These are phyloP conservation scores for Caenorhabditis panamensis DNA, from an alignment of 2,888 invertebrate genomes.

Conservation along the genomic window DNA sequence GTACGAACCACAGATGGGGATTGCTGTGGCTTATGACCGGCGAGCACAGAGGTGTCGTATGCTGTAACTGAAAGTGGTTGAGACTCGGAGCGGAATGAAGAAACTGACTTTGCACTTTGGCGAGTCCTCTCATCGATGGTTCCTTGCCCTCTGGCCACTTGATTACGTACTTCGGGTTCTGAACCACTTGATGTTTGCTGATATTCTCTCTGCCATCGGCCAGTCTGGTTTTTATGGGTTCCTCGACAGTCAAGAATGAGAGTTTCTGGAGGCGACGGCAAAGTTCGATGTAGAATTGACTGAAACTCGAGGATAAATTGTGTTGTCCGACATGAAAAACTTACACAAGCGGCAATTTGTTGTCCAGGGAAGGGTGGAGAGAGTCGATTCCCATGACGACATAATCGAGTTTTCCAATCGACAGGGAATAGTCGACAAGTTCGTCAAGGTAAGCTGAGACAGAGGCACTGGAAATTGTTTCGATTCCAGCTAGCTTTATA, in stretches of 20 bases:
- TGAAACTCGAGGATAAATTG: not conserved
- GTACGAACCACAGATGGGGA: not conserved
- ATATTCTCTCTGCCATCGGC: slow-evolving; percentile 16
- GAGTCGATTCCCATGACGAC: slow-evolving; percentile 22
- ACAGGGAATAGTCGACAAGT: slow-evolving; percentile 20
- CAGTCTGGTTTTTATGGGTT: slow-evolving; percentile 30
- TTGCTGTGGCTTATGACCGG: not conserved
- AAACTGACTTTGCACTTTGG: slow-evolving; percentile 9
- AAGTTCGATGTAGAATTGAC: slow-evolving; percentile 40
- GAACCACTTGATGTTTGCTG: slow-evolving; percentile 34
- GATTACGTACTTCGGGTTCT: slow-evolving; percentile 31
- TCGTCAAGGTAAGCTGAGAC: slow-evolving; percentile 35
- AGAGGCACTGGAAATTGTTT: slow-evolving; percentile 15
- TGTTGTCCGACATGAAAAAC: too few species aligned
- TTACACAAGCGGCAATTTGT: slow-evolving; percentile 3
- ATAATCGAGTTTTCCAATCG: not conserved
- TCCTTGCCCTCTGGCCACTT: too few species aligned
- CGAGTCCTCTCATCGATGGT: slow-evolving; percentile 17
- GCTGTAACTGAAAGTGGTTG: not conserved
- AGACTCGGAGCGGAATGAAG: not conserved
- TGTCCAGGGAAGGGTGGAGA: slow-evolving; percentile 19
- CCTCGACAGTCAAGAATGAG: slow-evolving; percentile 34
- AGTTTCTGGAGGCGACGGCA: slow-evolving; percentile 37
- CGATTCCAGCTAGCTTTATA: not conserved
- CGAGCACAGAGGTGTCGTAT: slow-evolving; percentile 8